Conservation (phyloP, 2,113 vertebrate genomes). For the Pseudorasbora parva region DNA sequence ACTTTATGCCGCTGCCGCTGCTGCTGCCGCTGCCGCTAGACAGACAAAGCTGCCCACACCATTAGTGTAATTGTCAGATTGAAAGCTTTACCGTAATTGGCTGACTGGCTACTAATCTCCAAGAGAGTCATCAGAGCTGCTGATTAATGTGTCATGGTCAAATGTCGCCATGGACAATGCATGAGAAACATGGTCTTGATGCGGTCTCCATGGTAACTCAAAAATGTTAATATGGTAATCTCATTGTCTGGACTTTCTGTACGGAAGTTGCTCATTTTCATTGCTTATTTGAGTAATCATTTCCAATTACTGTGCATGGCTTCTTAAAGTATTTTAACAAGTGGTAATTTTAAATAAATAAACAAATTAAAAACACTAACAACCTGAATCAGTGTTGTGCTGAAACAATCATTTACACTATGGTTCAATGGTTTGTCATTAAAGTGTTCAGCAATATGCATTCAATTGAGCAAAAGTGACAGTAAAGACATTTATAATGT, state of each 20-base stretch:
- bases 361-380: not conserved
- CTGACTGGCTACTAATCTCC: conserved; percentile 43
- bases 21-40: conserved; percentile 32
- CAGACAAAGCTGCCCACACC: conserved; percentile 47
- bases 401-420: not conserved
- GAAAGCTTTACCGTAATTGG: conserved; percentile 50
- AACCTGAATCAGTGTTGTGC: not conserved
- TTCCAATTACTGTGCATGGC: not conserved
- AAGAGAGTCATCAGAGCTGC: conserved; percentile 46
- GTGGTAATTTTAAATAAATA: not conserved
- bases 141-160: conserved; percentile 55
- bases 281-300: not conserved
- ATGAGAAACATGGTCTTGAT: conserved; percentile 15
- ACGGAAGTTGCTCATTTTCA: conserved; percentile 7
- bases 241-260: conserved; percentile 27
- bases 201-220: conserved; percentile 55
- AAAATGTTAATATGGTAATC: conserved; percentile 37
- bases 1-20: not conserved
- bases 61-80: conserved; percentile 49
- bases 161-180: conserved; percentile 47
- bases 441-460: not conserved
- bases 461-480: not conserved
- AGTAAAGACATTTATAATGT: not conserved
- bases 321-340: not conserved
- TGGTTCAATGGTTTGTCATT: too few species aligned